Conservation (phyloP, 2,113 vertebrate species). For the Bostrychus sinensis region DNA sequence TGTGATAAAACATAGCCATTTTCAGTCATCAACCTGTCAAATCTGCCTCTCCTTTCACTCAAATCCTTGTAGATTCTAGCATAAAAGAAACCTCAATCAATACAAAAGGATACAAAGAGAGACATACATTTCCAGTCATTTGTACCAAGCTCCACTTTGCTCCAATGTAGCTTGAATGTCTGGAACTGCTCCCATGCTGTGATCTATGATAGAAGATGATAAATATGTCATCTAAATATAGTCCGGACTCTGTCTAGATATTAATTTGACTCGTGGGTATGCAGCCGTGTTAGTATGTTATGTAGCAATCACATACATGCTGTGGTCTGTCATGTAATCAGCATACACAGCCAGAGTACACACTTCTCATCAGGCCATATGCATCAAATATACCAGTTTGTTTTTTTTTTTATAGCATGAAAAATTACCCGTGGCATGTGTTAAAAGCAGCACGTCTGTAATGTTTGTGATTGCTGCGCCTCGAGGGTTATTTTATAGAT, state of each 20-base stretch:
- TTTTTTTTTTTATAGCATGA: constrained; percentile 3
- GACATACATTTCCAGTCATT: background rate
- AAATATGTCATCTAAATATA: constrained; percentile 2
- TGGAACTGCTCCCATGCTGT: background rate
- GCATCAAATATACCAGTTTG: constrained; percentile 9
- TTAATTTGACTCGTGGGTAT: background rate
- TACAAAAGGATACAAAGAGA: background rate
- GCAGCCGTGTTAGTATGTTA: constrained; percentile 4
- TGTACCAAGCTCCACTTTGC: background rate
- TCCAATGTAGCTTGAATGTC: background rate
- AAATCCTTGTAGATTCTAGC: background rate
- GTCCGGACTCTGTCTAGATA: background rate
- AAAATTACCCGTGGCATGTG: constrained; percentile 21
- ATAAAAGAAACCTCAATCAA: background rate
- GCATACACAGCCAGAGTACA: background rate
- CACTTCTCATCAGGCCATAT: constrained; percentile 11
- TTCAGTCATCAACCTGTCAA: background rate
- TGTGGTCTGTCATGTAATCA: constrained; percentile 10
- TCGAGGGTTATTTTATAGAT: background rate
- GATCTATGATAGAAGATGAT: background rate
- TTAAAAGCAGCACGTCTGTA: constrained; percentile 17
- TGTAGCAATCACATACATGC: constrained; percentile 7
- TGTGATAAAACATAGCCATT: background rate
- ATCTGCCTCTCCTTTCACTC: constrained; percentile 1
- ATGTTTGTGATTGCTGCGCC: constrained; percentile 9